phyloP scores from a whole-genome alignment of 1,140 invertebrate genomes.

The Eufriesea mexicana region DNA sequence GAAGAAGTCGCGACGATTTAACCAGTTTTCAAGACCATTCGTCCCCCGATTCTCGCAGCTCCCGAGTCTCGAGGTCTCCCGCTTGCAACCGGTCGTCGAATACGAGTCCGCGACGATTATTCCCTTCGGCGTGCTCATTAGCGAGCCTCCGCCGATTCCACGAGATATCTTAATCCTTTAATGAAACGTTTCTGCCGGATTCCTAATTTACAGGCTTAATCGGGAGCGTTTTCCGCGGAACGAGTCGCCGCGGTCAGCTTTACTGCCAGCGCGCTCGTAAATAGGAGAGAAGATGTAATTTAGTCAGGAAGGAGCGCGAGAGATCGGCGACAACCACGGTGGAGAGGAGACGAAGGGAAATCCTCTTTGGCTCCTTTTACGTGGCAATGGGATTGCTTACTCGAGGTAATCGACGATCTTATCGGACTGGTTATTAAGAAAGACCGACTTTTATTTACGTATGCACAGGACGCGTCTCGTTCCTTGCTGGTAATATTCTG shows the following conservation, averaged over 20 bases:
- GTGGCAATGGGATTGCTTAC: background rate
- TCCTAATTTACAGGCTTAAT: constrained; percentile 44
- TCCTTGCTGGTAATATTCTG: background rate
- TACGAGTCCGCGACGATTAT: constrained; percentile 4
- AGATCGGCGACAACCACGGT: too few relatives aligned
- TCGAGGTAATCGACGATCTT: background rate
- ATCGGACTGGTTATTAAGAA: background rate
- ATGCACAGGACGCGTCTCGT: too few relatives aligned
- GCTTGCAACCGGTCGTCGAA: constrained; percentile 6
- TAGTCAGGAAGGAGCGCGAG: background rate
- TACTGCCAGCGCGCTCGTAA: constrained; percentile 11
- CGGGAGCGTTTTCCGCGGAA: constrained; percentile 37
- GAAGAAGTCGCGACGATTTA: background rate
- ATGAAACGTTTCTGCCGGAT: constrained; percentile 44
- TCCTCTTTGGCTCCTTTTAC: constrained; percentile 2
- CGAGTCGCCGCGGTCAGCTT: background rate
- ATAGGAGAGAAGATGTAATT: constrained; percentile 24
- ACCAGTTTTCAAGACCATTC: constrained; percentile 31
- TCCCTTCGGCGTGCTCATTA: constrained; percentile 50
- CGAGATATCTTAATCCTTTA: constrained; percentile 59
- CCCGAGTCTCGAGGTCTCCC: background rate
- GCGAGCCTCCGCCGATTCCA: constrained; percentile 36
- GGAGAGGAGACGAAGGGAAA: background rate
- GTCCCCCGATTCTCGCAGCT: constrained; percentile 51
- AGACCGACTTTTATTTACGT: background rate